Evolutionary conservation across 2,888 invertebrate genomes (phyloP).

Genomic region (Chrysina gloriosa): DNA sequence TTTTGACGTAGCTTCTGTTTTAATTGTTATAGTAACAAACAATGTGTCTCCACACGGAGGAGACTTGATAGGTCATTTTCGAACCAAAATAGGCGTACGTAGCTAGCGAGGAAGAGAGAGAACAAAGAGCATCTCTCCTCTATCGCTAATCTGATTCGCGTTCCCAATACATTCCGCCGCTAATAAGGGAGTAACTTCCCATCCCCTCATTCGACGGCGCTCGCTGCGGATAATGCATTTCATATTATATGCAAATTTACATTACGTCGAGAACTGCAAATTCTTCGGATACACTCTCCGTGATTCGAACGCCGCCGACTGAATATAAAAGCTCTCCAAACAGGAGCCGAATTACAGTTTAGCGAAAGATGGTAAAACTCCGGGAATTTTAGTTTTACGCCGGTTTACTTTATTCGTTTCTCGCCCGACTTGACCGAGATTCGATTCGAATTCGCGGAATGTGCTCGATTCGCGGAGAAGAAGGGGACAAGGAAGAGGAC

Average conservation of each 20-base stretch:
- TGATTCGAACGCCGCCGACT: not conserved
- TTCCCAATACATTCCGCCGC: not conserved
- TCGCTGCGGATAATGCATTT: constrained; percentile 12
- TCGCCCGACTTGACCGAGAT: not conserved
- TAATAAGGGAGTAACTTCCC: not conserved
- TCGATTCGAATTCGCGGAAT: not conserved
- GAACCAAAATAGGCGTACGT: too few species aligned
- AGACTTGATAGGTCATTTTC: too few species aligned
- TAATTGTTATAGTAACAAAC: too few species aligned
- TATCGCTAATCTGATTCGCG: not conserved
- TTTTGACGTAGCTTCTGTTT: too few species aligned
- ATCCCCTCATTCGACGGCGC: not conserved
- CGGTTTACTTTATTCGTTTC: constrained; percentile 8
- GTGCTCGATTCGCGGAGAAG: not conserved
- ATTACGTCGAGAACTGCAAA: constrained; percentile 5
- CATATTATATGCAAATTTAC: constrained; percentile 22
- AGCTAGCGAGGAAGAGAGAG: too few species aligned
- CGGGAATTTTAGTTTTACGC: constrained; percentile 16
- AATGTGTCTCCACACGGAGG: too few species aligned
- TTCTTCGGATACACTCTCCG: constrained; percentile 12
- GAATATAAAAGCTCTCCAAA: constrained; percentile 6
- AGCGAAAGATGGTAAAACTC: constrained; percentile 12
- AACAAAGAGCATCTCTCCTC: too few species aligned
- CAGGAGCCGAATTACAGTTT: not conserved
- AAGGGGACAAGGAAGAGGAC: too few species aligned